phyloP scores from a whole-genome alignment of 2,888 invertebrate genomes.

The Crioceris asparagi region DNA sequence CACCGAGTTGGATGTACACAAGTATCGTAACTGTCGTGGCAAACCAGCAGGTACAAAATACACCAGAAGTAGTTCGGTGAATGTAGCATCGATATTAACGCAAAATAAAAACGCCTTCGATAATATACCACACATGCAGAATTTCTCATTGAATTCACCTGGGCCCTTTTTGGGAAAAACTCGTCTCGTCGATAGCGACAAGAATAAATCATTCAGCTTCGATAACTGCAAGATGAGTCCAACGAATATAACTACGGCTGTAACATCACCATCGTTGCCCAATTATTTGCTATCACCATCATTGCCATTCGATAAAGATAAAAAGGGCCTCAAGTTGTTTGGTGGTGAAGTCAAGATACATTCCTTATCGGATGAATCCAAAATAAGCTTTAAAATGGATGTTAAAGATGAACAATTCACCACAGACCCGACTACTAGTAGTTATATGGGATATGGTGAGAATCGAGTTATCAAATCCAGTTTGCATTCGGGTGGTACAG shows the following conservation, averaged over 20 bases:
- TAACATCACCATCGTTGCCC: conserved; percentile 12
- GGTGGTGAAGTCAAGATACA: conserved; percentile 70
- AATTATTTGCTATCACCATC: conserved; percentile 26
- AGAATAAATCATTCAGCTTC: conserved; percentile 37
- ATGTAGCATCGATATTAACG: conserved; percentile 38
- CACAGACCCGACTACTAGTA: conserved; percentile 3
- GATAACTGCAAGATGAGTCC: conserved; percentile 28
- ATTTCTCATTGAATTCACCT: conserved; percentile 62
- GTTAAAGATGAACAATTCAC: conserved; percentile 29
- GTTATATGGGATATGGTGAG: conserved; percentile 28
- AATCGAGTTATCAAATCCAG: conserved; percentile 68
- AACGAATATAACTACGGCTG: no score
- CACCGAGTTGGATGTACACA: conserved; percentile 72
- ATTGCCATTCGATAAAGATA: conserved; percentile 27
- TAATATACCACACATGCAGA: conserved; percentile 34
- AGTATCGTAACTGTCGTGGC: conserved; percentile 70
- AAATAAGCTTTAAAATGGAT: conserved; percentile 41
- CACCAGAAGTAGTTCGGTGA: conserved; percentile 37
- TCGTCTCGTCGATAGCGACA: conserved; percentile 56
- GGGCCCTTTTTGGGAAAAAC: conserved; percentile 76
- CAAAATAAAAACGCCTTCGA: conserved; percentile 39
- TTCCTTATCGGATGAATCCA: conserved; percentile 53
- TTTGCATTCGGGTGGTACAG: conserved; percentile 74
- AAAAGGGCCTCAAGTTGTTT: conserved; percentile 52
- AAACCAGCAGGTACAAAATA: conserved; percentile 34